A percentile compares a stretch with the other conserved stretches of the same genome.
phyloP scores from a whole-genome alignment of 1,140 invertebrate species.

The Cyclargus thomasi region DNA sequence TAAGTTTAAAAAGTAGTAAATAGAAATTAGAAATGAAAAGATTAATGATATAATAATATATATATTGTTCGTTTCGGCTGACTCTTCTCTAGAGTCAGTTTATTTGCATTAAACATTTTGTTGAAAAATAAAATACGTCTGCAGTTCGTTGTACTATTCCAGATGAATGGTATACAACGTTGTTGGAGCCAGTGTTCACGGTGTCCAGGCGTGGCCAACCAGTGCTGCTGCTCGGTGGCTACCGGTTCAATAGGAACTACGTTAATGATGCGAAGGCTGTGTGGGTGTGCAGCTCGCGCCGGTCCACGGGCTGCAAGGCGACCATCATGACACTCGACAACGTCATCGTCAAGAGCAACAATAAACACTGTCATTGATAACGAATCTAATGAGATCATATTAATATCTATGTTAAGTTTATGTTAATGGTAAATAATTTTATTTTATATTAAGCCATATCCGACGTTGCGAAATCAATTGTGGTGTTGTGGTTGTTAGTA shows the following conservation, averaged over 20 bases:
- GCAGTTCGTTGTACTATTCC: not conserved
- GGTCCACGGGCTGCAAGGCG: conserved; percentile 28
- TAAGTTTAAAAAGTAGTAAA: no score
- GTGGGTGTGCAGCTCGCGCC: conserved; percentile 24
- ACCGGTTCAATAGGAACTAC: conserved; percentile 34
- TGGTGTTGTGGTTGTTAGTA: no score
- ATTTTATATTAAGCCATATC: no score
- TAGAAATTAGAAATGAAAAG: no score
- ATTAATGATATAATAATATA: no score
- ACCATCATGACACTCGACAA: conserved; percentile 30
- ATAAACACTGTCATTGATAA: conserved; percentile 37
- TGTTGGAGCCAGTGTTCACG: conserved; percentile 20
- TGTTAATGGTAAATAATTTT: no score
- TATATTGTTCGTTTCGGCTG: no score
- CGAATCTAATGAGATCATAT: conserved; percentile 5
- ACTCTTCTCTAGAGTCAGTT: no score
- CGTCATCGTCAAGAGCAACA: conserved; percentile 25
- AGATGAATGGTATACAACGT: not conserved
- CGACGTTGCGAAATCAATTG: no score
- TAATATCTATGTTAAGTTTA: no score
- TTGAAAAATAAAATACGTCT: not conserved
- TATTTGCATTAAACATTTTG: not conserved
- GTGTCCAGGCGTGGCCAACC: conserved; percentile 32
- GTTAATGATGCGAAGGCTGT: conserved; percentile 18
- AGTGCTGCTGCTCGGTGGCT: conserved; percentile 26